phyloP scores from a whole-genome alignment of 2,797 vertebrate genomes.

The Mormyrops boulengeri region DNA sequence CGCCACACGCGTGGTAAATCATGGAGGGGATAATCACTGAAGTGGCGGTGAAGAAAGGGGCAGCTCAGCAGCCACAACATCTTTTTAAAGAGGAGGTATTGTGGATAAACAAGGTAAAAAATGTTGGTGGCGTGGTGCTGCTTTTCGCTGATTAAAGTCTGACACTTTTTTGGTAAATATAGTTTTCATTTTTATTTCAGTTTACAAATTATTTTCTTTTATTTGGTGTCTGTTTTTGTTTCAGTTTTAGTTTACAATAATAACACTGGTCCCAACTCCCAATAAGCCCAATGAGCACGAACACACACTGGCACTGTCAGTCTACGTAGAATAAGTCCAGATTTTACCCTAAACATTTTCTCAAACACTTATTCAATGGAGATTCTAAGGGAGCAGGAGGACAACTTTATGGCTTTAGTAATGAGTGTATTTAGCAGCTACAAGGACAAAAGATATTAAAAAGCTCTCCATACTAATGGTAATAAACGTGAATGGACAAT shows the following conservation, averaged over 20 bases:
- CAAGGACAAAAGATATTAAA: background rate
- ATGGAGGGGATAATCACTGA: background rate
- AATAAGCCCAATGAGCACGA: too few species aligned
- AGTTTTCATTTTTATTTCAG: too few species aligned
- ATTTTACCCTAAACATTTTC: background rate
- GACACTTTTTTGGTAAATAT: background rate
- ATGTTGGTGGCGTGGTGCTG: background rate
- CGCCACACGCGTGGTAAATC: background rate
- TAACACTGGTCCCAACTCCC: too few species aligned
- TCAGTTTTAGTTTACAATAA: too few species aligned
- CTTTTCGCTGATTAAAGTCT: background rate
- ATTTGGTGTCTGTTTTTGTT: too few species aligned
- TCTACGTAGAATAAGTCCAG: background rate
- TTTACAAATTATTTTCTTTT: too few species aligned
- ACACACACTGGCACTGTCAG: too few species aligned
- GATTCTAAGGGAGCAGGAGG: background rate
- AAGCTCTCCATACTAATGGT: background rate
- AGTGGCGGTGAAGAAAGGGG: background rate
- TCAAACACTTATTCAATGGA: too few species aligned
- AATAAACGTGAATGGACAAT: too few species aligned
- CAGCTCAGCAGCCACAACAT: background rate
- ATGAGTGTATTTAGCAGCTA: background rate
- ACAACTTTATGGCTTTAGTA: background rate
- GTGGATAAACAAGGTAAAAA: background rate
- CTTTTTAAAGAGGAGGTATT: background rate